A percentile compares a stretch with the other conserved stretches of the same genome.
phyloP scores from a whole-genome alignment of 2,797 vertebrate genomes.

The Poeciliopsis turneri region DNA sequence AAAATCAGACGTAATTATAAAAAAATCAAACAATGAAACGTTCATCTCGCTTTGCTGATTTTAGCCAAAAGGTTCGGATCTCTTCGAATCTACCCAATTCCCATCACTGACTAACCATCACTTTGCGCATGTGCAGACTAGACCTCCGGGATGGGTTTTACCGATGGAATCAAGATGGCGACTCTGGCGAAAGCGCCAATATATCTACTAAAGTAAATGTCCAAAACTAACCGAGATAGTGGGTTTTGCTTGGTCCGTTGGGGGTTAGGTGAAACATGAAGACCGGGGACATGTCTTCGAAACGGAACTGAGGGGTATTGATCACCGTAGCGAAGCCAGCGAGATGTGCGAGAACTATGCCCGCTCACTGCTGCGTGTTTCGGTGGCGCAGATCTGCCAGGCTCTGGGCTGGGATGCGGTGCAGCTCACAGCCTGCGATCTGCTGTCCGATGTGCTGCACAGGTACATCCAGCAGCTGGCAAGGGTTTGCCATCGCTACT shows the following conservation, averaged over 20 bases:
- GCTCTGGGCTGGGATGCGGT: constrained; percentile 91
- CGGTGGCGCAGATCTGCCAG: constrained; percentile 97
- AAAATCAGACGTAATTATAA: too few species aligned
- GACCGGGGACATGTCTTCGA: constrained; percentile 61
- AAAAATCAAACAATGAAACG: neutral
- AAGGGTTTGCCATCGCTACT: constrained; percentile 94
- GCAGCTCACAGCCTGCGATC: constrained; percentile 95
- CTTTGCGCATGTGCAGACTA: constrained; percentile 66
- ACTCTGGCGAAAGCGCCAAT: constrained; percentile 48
- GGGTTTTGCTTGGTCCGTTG: constrained; percentile 54
- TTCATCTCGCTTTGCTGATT: neutral
- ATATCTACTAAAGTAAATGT: constrained; percentile 78
- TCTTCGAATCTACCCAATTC: neutral
- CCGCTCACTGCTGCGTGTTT: constrained; percentile 97
- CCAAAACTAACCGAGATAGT: constrained; percentile 48
- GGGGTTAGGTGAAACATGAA: constrained; percentile 73
- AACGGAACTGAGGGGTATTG: constrained; percentile 69
- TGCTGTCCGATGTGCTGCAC: constrained; percentile 96
- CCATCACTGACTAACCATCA: neutral
- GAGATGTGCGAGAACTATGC: constrained; percentile 98
- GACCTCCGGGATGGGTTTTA: constrained; percentile 50
- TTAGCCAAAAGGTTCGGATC: neutral
- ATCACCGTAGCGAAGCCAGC: constrained; percentile 70
- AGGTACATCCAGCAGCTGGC: constrained; percentile 93
- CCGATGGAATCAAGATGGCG: too few species aligned